Conservation (phyloP, 2,113 vertebrate genomes). For the Chaetodon auriga region DNA sequence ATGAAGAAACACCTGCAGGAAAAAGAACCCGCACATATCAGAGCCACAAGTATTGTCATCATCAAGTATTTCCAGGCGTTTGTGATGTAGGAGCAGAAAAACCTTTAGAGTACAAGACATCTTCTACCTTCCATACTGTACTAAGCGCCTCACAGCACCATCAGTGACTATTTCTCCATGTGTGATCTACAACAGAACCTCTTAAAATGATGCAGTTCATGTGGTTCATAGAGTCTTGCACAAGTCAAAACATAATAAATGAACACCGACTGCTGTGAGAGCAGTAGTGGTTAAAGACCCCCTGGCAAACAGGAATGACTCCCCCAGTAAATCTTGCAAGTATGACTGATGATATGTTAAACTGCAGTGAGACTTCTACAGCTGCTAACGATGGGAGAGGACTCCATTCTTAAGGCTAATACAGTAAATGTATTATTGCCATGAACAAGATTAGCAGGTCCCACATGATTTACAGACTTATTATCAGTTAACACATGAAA, state of each 20-base stretch:
- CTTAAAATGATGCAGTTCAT: not conserved
- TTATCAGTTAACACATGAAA: not conserved
- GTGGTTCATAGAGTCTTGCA: not conserved
- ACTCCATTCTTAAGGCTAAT: not conserved
- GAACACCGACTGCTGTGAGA: not conserved
- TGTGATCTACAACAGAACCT: not conserved
- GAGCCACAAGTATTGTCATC: not conserved
- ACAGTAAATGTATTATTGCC: not conserved
- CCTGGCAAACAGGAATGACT: constrained; percentile 11
- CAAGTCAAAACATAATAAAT: constrained; percentile 30
- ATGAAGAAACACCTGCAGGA: constrained; percentile 92
- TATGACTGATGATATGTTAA: constrained; percentile 23
- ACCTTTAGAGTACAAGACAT: not conserved
- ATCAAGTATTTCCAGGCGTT: not conserved
- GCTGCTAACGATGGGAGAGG: not conserved
- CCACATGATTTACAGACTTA: constrained; percentile 12
- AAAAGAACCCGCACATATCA: not conserved
- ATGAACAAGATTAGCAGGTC: not conserved
- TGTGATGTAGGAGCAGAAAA: not conserved
- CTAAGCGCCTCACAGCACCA: not conserved
- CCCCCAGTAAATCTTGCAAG: not conserved
- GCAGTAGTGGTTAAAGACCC: constrained; percentile 24
- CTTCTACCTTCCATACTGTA: not conserved
- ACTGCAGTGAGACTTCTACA: constrained; percentile 9
- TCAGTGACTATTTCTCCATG: constrained; percentile 8